These are phyloP conservation scores for Drosophila parabipectinata DNA, from an alignment of 1,140 invertebrate species.

Conservation along the genomic window DNA sequence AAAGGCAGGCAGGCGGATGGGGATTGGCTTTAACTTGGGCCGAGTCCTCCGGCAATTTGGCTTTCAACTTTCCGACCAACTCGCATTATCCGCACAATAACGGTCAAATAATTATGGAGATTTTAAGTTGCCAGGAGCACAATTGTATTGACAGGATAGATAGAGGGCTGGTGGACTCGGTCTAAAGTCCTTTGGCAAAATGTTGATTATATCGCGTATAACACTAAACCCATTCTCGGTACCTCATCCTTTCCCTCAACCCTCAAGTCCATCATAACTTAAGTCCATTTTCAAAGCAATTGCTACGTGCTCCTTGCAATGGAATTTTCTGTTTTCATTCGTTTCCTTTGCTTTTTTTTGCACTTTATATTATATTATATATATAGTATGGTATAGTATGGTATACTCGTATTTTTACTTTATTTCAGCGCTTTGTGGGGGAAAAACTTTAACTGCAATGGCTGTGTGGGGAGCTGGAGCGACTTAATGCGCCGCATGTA, in stretches of 20 bases:
- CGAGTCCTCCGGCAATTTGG: slow-evolving; percentile 20
- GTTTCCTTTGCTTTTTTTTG: background rate
- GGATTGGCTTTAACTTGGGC: slow-evolving; percentile 1
- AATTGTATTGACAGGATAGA: slow-evolving; percentile 40
- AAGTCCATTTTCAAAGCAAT: slow-evolving; percentile 27
- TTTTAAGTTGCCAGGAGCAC: slow-evolving; percentile 54
- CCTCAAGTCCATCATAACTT: slow-evolving; percentile 18
- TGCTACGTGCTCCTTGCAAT: slow-evolving; percentile 74
- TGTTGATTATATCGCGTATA: slow-evolving; percentile 52
- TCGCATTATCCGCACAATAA: slow-evolving; percentile 69
- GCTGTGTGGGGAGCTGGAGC: background rate
- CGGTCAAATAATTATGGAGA: slow-evolving; percentile 71
- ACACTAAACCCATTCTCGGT: slow-evolving; percentile 1
- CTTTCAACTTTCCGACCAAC: slow-evolving; percentile 65
- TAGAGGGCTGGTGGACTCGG: too few relatives aligned
- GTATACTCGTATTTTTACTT: slow-evolving; percentile 1
- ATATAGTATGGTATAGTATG: too few relatives aligned
- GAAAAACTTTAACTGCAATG: slow-evolving; percentile 64
- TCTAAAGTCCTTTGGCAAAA: slow-evolving; percentile 37
- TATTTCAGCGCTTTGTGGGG: slow-evolving; percentile 46
- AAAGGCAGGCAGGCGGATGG: background rate
- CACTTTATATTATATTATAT: slow-evolving; percentile 2
- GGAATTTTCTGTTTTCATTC: slow-evolving; percentile 46
- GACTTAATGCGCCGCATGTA: slow-evolving; percentile 23
- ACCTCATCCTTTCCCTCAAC: background rate